Base-by-base conservation (phyloP, 2,888 invertebrate species). In the Parnassius apollo region DNA sequence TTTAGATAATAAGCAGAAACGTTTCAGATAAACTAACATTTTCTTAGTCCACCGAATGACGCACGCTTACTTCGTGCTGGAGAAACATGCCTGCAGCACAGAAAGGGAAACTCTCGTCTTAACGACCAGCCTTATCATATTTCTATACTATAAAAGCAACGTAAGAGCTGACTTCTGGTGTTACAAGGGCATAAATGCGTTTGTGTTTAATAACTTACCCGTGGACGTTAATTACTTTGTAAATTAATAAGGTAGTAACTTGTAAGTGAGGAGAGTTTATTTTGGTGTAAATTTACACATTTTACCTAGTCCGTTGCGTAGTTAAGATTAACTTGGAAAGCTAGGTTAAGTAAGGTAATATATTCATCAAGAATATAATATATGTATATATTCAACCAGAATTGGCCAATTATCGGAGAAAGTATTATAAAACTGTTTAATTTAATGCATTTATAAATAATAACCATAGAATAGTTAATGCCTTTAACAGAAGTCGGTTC, bases 141-240 rank as follows among this genome's bases (percentile, higher is more conserved):
- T 10, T 51, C 42, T 49, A 50, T 48, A 62, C 57, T 60, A 66
- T 54, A 59, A 60, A 62, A 48, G 18, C 52, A 54, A 56, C 59
- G 53, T 59, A 56, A 51, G 51, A 52, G 18, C 63, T 62, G 61
- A 65, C 66, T 65, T 44, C 65, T 65, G 56, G 65, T 60, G 44
- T 60, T 66, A 64, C 62, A 60, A 49, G 35, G 18, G 10, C 35
- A 46, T 35, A 59, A 49, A 48, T 49, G 11, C 8, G 18, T 11
- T 22, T 2, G 12, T 9, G 42, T 49, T 59, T 57, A 50, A 57
- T 55, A 55, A 55, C 46, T 48, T 44, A 12, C 22, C 25, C 25
- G 18, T 12, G 42, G 49, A 60, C 55, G 42, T 44, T 48, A 62
- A 53, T 58, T 13, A 49, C 57, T 7, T 25, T 58, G 53, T 62